Percentiles rank a stretch among this genome's conserved stretches.
phyloP scores from a whole-genome alignment of 2,113 vertebrate genomes.

The Brachionichthys hirsutus region DNA sequence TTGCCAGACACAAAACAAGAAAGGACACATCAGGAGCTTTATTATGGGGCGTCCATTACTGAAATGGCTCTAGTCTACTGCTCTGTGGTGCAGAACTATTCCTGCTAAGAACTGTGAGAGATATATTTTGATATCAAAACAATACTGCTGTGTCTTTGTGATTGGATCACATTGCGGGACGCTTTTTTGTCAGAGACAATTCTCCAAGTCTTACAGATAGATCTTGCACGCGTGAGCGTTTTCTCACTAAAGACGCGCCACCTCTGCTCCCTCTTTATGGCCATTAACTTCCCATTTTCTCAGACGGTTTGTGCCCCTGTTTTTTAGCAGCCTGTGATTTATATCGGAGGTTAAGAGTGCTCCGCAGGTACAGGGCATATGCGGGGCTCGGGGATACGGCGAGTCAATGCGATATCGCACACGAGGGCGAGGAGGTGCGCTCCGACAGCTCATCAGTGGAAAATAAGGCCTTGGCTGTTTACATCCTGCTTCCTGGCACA shows the following conservation, averaged over 20 bases:
- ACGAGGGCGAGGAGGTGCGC: conserved; percentile 43
- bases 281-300: conserved; percentile 39
- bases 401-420: conserved; percentile 42
- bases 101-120: conserved; percentile 20
- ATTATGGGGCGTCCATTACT: conserved; percentile 30
- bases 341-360: conserved; percentile 53
- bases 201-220: conserved; percentile 32
- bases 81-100: conserved; percentile 24
- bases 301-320: conserved; percentile 22
- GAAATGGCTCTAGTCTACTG: conserved; percentile 36
- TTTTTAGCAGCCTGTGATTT: conserved; percentile 54
- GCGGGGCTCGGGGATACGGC: conserved; percentile 4
- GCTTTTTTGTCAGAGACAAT: conserved; percentile 24
- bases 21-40: conserved; percentile 25
- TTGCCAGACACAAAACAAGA: conserved; percentile 9
- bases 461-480: conserved; percentile 69
- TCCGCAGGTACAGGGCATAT: conserved; percentile 21
- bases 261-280: conserved; percentile 36
- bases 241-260: conserved; percentile 8
- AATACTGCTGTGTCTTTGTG: conserved; percentile 40
- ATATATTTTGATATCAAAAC: conserved; percentile 34
- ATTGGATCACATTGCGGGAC: conserved; percentile 34
- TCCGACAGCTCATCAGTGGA: conserved; percentile 68
- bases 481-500: conserved; percentile 65
- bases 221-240: conserved; percentile 21